phyloP scores from a whole-genome alignment of 2,113 vertebrate genomes.

The Carassius auratus region DNA sequence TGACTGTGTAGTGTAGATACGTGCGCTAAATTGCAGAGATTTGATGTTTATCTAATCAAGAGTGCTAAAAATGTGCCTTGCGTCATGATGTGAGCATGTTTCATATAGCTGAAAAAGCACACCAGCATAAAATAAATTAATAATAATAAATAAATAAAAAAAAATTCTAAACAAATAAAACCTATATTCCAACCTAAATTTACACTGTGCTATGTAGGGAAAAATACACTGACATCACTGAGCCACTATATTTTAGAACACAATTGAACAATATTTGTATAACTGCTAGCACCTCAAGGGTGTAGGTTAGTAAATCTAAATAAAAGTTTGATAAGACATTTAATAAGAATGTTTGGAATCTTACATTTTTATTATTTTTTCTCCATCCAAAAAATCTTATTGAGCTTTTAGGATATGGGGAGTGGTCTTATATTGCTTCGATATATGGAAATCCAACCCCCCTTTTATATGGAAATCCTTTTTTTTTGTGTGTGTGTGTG shows the following conservation, averaged over 20 bases:
- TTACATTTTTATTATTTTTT: no score
- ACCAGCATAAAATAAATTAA: neutral
- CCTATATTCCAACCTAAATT: slow-evolving; percentile 62
- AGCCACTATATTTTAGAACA: neutral
- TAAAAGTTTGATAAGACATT: neutral
- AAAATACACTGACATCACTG: neutral
- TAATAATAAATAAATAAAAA: no score
- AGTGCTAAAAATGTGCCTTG: slow-evolving; percentile 65
- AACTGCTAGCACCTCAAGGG: neutral
- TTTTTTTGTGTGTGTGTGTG: no score
- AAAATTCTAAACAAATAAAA: neutral
- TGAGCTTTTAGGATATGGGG: no score
- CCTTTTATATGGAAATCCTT: no score
- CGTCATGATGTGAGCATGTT: slow-evolving; percentile 58
- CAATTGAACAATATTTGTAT: neutral
- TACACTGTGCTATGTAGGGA: slow-evolving; percentile 62
- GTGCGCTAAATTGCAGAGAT: slow-evolving; percentile 79
- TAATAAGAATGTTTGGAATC: neutral
- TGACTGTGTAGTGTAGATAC: slow-evolving; percentile 80
- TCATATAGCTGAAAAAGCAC: neutral
- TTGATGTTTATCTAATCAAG: slow-evolving; percentile 81
- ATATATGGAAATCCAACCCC: no score
- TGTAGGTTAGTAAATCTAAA: neutral
- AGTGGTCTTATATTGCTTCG: no score
- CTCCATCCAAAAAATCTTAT: no score